A percentile compares a stretch with the other conserved stretches of the same genome.
Evolutionary conservation across 2,888 invertebrate genomes (phyloP).

Genomic region (Drosophila percnosoma): DNA sequence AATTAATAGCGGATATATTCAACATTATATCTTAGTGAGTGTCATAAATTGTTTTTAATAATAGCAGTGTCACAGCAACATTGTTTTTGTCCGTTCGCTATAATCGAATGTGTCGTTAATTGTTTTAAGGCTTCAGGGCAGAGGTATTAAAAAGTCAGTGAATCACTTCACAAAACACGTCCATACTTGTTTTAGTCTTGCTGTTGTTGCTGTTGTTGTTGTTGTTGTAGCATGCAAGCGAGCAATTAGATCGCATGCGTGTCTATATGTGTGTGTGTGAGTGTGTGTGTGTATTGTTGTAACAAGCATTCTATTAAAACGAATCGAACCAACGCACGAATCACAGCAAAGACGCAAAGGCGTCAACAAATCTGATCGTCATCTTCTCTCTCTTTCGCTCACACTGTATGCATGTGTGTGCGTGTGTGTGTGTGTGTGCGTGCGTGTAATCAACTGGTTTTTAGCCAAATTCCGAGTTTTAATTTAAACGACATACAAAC

Average conservation of each 20-base stretch:
- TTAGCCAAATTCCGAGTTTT: conserved; percentile 77
- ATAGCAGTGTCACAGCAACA: conserved; percentile 7
- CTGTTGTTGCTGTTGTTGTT: conserved; percentile 11
- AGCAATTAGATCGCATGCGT: conserved; percentile 66
- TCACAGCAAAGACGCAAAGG: conserved; percentile 66
- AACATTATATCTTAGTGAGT: background rate
- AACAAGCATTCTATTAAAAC: conserved; percentile 64
- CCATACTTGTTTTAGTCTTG: conserved; percentile 29
- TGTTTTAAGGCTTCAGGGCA: conserved; percentile 43
- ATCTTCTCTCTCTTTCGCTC: conserved; percentile 1
- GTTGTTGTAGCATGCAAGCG: conserved; percentile 60
- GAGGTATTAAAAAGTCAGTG: conserved; percentile 51
- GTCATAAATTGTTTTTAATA: conserved; percentile 2
- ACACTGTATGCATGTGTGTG: conserved; percentile 1
- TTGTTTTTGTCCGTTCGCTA: conserved; percentile 12
- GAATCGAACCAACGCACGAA: conserved; percentile 68
- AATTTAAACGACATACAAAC: conserved; percentile 66
- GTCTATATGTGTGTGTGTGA: conserved; percentile 7
- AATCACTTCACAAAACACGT: conserved; percentile 14
- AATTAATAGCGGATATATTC: background rate
- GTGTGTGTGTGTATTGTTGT: conserved; percentile 32
- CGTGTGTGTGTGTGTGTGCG: conserved; percentile 29
- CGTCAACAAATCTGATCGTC: conserved; percentile 47
- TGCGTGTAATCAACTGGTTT: conserved; percentile 74
- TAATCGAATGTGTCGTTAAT: conserved; percentile 53